Conservation (phyloP, 2,113 vertebrate genomes). For the Genyomyrus donnyi region DNA sequence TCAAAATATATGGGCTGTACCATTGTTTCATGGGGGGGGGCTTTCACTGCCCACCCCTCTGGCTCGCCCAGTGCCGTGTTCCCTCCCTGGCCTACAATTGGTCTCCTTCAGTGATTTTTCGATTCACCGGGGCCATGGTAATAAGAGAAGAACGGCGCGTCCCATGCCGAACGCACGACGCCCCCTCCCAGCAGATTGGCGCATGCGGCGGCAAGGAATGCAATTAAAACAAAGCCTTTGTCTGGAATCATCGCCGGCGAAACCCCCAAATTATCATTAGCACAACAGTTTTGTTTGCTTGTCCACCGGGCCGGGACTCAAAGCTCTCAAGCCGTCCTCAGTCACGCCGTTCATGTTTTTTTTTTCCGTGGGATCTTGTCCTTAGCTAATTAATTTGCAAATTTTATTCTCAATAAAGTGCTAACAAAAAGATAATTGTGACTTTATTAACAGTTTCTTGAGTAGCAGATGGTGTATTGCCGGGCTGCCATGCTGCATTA, state of each 20-base stretch:
- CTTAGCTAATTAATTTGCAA: slow-evolving; percentile 90
- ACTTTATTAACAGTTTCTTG: slow-evolving; percentile 96
- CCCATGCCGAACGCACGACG: no score
- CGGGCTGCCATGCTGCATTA: slow-evolving; percentile 95
- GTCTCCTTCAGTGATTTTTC: not conserved
- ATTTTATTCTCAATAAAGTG: slow-evolving; percentile 96
- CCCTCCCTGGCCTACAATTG: not conserved
- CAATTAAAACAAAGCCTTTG: slow-evolving; percentile 53
- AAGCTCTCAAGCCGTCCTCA: slow-evolving; percentile 37
- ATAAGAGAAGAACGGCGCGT: not conserved
- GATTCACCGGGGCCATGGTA: not conserved
- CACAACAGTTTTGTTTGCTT: slow-evolving; percentile 43
- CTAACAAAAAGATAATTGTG: slow-evolving; percentile 98
- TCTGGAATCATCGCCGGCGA: slow-evolving; percentile 50
- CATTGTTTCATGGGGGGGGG: slow-evolving; percentile 23
- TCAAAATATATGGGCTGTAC: not conserved
- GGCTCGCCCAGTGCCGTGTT: slow-evolving; percentile 45
- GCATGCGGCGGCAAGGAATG: not conserved
- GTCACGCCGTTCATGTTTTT: slow-evolving; percentile 30
- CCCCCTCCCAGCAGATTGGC: not conserved
- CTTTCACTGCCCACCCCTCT: slow-evolving; percentile 44
- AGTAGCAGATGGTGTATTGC: slow-evolving; percentile 94
- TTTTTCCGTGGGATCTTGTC: slow-evolving; percentile 51
- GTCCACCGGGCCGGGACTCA: slow-evolving; percentile 41
- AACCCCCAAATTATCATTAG: slow-evolving; percentile 60